Evolutionary conservation across 1,140 invertebrate genomes (phyloP), one percentile per base, ranked within the genome.

Genomic region (Lepidurus apus): DNA sequence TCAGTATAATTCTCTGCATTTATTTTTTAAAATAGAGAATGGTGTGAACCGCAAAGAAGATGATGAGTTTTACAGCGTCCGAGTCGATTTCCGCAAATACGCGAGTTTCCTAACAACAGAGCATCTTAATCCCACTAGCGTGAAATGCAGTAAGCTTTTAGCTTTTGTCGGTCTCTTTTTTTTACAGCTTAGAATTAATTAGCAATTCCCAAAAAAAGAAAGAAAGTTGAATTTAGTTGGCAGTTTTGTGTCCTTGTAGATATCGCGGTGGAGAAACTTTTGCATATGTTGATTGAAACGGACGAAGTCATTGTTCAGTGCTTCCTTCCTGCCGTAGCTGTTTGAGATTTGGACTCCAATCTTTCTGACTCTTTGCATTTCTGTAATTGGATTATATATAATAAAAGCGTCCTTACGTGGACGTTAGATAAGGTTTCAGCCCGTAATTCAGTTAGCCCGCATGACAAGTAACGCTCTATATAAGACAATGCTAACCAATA

Each of bases 251-350:
- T 65, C 7, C 13, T 65, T 9, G 8, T 17, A 65, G 53, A 65
- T 17, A 65, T 65, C 21, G 53, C 53, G 17, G 53, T 65, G 17
- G 53, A 21, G 2, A 65, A 65, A 65, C 7, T 17, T 65, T 21
- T 65, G 53, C 53, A 65, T 21, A 65, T 65, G 21, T 65, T 65
- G 53, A 65, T 65, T 65, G 53, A 65, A 65, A 65, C 53, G 17
- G 53, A 65, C 53, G 53, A 65, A 65, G 53, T 65, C 17, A 17
- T 65, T 65, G 53, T 65, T n/a, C 53, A 65, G 7, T 65, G 53
- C 13, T 65, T 65, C 53, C 53, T 65, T 65, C 53, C 53, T n/a
- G 53, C 53, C 13, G 17, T 65, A 65, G 53, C 53, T 21, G 21
- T 65, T 65, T 65, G 53, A 65, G 21, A 65, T 65, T 65, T 65